Base-by-base conservation (phyloP, 2,797 vertebrate species). In the Petrocephalus sullivani region DNA sequence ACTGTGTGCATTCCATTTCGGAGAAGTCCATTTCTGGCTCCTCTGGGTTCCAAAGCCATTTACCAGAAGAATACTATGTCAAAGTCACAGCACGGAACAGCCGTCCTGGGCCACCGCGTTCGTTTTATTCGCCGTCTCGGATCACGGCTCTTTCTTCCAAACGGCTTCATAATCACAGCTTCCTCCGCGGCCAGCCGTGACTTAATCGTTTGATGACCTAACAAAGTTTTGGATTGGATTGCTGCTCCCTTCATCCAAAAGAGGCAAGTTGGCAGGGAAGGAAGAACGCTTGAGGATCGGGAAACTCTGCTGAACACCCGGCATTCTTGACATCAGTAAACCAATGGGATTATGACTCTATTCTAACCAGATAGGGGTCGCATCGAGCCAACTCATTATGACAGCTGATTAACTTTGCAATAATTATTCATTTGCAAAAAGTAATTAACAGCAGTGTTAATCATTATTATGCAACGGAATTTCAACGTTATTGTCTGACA, bases 1-100 rank as follows among this genome's bases (percentile, higher is more conserved):
- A 37, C 8, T 90, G 10, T 6, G 19, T 89, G 84, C 87, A 51
- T 87, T 87, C 90, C 85, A 0, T 86, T 81, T 7, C 67, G 51
- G 83, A 90, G 41, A 46, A 84, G 71, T 53, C 33, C 41, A 67
- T 84, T 88, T 91, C 89, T 82, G 88, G 83, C 28, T 89, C 92
- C 89, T 85, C 91, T 21, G n/a, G 89, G 87, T 88, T 90, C 89
- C 90, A 46, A 91, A 93, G 91, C 88, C 90, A 88, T 93, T 93
- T 60, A 91, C 89, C 88, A 56, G 87, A 90, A 92, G 81, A 88
- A 89, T 89, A 86, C 88, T 91, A 86, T 91, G 89, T 90, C 91
- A 92, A 90, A 91, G 89, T 93, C 91, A 87, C 85, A 19, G 90
- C 89, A 28, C 57, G 61, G 88, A 91, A 19, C 88, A 86, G 89